These are phyloP conservation scores for Dermolepida albohirtum DNA, from an alignment of 2,888 invertebrate genomes.

Conservation along the genomic window DNA sequence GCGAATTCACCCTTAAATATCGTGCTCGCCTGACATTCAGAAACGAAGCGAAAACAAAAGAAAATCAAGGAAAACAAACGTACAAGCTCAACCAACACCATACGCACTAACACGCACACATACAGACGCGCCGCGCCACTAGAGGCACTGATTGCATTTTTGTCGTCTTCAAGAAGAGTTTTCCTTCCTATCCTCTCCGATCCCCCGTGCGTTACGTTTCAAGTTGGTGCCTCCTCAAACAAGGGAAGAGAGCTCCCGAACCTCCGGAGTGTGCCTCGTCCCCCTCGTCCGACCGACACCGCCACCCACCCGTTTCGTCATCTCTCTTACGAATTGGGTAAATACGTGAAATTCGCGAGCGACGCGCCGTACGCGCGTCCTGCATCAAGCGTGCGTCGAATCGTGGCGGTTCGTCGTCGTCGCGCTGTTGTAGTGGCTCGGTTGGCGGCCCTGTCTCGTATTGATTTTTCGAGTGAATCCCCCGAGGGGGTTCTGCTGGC, in stretches of 20 bases:
- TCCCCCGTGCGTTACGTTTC: too few species aligned
- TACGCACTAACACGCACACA: neutral
- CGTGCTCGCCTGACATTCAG: too few species aligned
- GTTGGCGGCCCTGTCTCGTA: slow-evolving; percentile 22
- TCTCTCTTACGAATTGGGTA: slow-evolving; percentile 10
- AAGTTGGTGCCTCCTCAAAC: too few species aligned
- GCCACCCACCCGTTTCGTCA: neutral
- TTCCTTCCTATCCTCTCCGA: too few species aligned
- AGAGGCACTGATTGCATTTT: neutral
- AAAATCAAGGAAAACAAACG: slow-evolving; percentile 24
- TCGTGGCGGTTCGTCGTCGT: neutral
- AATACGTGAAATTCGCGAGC: slow-evolving; percentile 17
- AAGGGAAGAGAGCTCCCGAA: too few species aligned
- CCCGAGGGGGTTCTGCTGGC: neutral
- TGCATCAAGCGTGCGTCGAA: neutral
- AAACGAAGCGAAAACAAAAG: slow-evolving; percentile 10
- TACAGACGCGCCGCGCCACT: neutral
- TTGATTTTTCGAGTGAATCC: slow-evolving; percentile 20
- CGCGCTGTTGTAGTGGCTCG: slow-evolving; percentile 2
- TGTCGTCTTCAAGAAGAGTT: too few species aligned
- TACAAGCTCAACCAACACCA: too few species aligned
- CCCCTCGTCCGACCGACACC: neutral
- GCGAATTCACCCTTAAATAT: too few species aligned
- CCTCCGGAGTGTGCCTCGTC: neutral
- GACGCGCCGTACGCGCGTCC: neutral